Evolutionary conservation across 2,113 vertebrate species (phyloP), one percentile per base, ranked within the genome.

Genomic region (Urocitellus parryii): DNA sequence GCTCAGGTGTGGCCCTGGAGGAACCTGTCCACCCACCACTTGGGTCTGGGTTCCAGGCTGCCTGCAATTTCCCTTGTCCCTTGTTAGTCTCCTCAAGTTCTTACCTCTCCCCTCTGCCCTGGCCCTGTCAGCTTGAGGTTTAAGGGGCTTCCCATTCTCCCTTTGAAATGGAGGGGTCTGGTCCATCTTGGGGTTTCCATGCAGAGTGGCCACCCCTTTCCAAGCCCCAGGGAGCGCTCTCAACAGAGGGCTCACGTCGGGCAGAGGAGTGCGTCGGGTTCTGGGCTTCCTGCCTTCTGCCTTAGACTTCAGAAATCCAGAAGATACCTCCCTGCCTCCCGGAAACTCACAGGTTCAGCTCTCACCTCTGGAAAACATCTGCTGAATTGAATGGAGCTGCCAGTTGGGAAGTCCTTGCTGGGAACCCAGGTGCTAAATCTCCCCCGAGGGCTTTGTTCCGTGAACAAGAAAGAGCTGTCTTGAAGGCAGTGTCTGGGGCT

Each of bases 111-210:
- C 77, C 25, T 90, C 14, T 17, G 22, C 85, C 93, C 94, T 96
- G 96, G 90, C 97, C 96, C 96, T 93, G 92, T 98, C 96, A 68
- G 89, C 93, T 88, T 67, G 98, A 97, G 96, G 90, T 96, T 97
- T 96, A 84, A 98, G 63, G 98, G 96, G 97, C 97, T 96, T 97
- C 97, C 96, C 86, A 95, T 97, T 98, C 97, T 98, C 97, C 98
- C 96, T 98, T 97, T 97, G 97, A 97, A 97, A 97, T 88, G 94
- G 97, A 96, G 97, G 97, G 97, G 95, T 97, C 96, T 98, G 97
- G 95, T 85, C 74, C 94, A 97, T 98, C 96, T 97, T 97, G 97
- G 97, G 94, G 96, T 96, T 90, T 97, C 98, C 81, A 24, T 27
- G 84, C 16, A 45, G 88, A 39, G 96, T 80, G 94, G 96, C 97